These are phyloP conservation scores for Synergus umbraculus DNA, from an alignment of 2,888 invertebrate genomes.

Conservation along the genomic window DNA sequence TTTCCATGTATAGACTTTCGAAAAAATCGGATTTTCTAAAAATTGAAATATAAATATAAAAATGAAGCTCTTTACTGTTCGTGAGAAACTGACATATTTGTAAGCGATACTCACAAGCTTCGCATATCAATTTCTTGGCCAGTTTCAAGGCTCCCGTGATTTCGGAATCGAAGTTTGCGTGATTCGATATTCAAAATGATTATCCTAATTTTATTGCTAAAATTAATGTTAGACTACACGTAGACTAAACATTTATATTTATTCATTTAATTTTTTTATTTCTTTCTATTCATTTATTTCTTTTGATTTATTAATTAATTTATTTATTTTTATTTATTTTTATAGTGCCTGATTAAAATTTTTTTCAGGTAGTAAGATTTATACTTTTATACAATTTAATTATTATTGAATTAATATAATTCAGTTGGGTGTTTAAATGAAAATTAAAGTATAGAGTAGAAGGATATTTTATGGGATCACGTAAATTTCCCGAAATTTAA, in stretches of 20 bases:
- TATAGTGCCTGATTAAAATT: too few species aligned
- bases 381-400: too few species aligned
- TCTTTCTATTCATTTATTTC: too few species aligned
- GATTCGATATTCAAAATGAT: background rate
- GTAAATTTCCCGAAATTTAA: too few species aligned
- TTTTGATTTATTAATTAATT: too few species aligned
- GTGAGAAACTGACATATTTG: background rate
- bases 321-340: too few species aligned
- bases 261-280: too few species aligned
- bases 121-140: constrained; percentile 21
- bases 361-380: too few species aligned
- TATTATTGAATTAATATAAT: background rate
- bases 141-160: background rate
- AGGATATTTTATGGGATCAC: too few species aligned
- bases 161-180: constrained; percentile 8
- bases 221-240: background rate
- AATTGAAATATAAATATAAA: constrained; percentile 1
- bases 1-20: too few species aligned
- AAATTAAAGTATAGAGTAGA: too few species aligned
- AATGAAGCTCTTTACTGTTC: background rate
- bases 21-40: background rate
- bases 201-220: background rate
- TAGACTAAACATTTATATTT: background rate
- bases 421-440: too few species aligned
- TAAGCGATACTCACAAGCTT: background rate